Evolutionary conservation across 2,797 vertebrate genomes (phyloP).

Genomic region (Falco berigora): DNA sequence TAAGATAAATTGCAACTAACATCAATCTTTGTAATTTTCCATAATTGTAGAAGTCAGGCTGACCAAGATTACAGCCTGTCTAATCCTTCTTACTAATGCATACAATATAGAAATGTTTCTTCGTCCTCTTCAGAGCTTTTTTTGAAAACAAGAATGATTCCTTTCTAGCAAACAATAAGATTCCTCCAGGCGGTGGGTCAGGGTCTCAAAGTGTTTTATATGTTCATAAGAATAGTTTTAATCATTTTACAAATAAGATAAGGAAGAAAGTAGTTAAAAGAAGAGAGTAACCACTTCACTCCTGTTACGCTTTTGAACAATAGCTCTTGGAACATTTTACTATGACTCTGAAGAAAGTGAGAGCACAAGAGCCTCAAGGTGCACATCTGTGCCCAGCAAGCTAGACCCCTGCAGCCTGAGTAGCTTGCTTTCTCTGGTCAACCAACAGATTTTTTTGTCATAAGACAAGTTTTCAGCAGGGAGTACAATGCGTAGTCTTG

Average conservation of each 20-base stretch:
- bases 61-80: slow-evolving; percentile 41
- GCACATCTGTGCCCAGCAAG: not conserved
- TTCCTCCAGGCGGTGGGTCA: not conserved
- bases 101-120: not conserved
- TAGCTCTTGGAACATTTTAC: not conserved
- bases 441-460: not conserved
- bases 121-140: not conserved
- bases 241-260: not conserved
- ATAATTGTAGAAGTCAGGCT: slow-evolving; percentile 16
- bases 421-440: not conserved
- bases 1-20: slow-evolving; percentile 42
- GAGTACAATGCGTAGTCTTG: not conserved
- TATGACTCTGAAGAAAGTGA: not conserved
- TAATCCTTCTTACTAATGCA: not conserved
- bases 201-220: not conserved
- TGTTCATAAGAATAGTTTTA: not conserved
- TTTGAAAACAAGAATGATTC: not conserved
- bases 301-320: not conserved
- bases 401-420: not conserved
- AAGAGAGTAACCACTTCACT: not conserved
- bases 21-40: not conserved
- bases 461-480: not conserved
- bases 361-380: not conserved
- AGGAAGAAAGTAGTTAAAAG: not conserved
- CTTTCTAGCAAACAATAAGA: not conserved